phyloP scores from a whole-genome alignment of 2,888 invertebrate species.

The Sinhomidia bicolor region DNA sequence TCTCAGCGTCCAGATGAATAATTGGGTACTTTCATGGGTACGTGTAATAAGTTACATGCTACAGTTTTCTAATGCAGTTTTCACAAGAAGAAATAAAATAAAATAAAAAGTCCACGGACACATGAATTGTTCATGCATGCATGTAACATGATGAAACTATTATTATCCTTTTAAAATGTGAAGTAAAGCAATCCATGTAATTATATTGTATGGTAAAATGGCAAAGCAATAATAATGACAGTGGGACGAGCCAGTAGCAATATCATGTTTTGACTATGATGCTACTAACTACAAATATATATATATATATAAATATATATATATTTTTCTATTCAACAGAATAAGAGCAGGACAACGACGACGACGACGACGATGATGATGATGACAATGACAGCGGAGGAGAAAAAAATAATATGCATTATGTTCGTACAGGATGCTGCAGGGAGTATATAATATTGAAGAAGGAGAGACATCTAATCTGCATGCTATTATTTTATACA shows the following conservation, averaged over 20 bases:
- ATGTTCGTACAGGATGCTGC: too few relatives aligned
- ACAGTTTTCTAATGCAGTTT: too few relatives aligned
- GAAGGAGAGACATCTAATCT: constrained; percentile 49
- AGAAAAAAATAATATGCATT: too few relatives aligned
- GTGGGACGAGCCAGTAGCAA: not conserved
- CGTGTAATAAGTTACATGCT: not conserved
- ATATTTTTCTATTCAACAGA: too few relatives aligned
- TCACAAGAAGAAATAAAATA: too few relatives aligned
- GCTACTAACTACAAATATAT: too few relatives aligned
- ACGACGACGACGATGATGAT: not conserved
- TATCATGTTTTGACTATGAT: not conserved
- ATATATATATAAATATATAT: too few relatives aligned
- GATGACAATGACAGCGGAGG: not conserved
- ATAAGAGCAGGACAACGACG: too few relatives aligned
- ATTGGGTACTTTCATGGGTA: not conserved
- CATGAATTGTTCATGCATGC: constrained; percentile 49
- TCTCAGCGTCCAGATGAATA: not conserved
- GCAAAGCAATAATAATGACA: constrained; percentile 11
- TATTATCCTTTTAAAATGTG: constrained; percentile 19
- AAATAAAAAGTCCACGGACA: not conserved
- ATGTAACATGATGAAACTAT: constrained; percentile 3
- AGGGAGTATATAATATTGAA: not conserved
- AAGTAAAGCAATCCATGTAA: constrained; percentile 46
- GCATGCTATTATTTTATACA: constrained; percentile 35
- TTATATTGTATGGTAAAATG: constrained; percentile 30